Conservation (phyloP, 2,797 vertebrate genomes). For the Dendrocincla fuliginosa region DNA sequence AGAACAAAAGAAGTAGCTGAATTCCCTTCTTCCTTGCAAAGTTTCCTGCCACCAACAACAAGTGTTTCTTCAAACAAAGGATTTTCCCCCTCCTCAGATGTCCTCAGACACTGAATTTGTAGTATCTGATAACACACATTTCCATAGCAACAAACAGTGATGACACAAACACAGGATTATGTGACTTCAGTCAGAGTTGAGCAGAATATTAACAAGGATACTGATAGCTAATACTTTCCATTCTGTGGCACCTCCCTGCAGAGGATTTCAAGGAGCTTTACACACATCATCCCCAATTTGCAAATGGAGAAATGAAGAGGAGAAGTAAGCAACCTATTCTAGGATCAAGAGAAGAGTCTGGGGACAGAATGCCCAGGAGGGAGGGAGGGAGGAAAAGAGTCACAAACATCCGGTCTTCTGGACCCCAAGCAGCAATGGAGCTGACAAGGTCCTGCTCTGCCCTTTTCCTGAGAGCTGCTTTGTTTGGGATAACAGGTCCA, state of each 20-base stretch:
- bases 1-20: constrained; percentile 9
- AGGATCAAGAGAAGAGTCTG: background rate
- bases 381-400: background rate
- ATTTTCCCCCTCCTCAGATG: constrained; percentile 40
- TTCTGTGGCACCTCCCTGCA: constrained; percentile 45
- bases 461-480: background rate
- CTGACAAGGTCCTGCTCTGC: background rate
- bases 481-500: background rate
- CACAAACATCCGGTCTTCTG: background rate
- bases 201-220: constrained; percentile 65
- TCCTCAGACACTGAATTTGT: constrained; percentile 33
- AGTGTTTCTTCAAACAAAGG: constrained; percentile 10
- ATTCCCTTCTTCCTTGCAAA: background rate
- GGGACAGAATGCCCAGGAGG: background rate
- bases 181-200: constrained; percentile 59
- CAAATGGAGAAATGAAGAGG: background rate
- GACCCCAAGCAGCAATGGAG: background rate
- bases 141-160: constrained; percentile 66
- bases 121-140: constrained; percentile 62
- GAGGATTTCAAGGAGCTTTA: constrained; percentile 51
- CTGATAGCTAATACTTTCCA: constrained; percentile 66
- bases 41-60: background rate
- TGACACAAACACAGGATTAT: constrained; percentile 70
- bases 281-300: background rate
- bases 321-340: background rate